phyloP scores from a whole-genome alignment of 2,797 vertebrate species.

The Lagothrix lagotricha region DNA sequence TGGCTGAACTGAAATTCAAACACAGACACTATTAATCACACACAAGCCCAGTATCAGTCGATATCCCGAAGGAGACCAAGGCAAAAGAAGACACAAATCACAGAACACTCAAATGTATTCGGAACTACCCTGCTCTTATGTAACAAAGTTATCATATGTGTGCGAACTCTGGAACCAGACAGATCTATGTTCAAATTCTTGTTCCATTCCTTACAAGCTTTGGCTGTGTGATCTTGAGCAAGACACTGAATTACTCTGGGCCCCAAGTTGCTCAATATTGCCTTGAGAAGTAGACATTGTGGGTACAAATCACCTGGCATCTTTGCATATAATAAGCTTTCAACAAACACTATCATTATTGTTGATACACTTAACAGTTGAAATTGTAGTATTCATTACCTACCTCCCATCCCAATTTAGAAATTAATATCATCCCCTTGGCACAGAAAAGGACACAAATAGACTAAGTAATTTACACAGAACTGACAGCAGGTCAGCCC shows the following conservation, averaged over 20 bases:
- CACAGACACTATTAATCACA: not conserved
- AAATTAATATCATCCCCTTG: not conserved
- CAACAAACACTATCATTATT: not conserved
- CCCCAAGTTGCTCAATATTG: not conserved
- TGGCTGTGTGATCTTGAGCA: not conserved
- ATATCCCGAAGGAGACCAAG: not conserved
- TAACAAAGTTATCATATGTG: not conserved
- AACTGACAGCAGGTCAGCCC: constrained; percentile 34
- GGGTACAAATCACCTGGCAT: not conserved
- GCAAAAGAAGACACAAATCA: not conserved
- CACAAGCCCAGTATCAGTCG: not conserved
- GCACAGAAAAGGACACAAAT: not conserved
- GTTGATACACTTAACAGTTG: not conserved
- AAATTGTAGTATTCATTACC: not conserved
- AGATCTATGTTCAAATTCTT: constrained; percentile 30
- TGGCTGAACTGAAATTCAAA: constrained; percentile 9
- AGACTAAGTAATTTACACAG: constrained; percentile 30
- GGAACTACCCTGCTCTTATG: not conserved
- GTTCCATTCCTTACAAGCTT: not conserved
- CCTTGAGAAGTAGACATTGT: not conserved
- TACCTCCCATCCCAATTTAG: not conserved
- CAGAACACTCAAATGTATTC: not conserved
- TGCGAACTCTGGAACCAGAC: not conserved
- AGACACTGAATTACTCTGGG: not conserved
- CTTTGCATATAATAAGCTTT: not conserved